Percentiles rank a stretch among this genome's conserved stretches.
phyloP scores from a whole-genome alignment of 2,888 invertebrate genomes.

The Lasioglossum lativentre region DNA sequence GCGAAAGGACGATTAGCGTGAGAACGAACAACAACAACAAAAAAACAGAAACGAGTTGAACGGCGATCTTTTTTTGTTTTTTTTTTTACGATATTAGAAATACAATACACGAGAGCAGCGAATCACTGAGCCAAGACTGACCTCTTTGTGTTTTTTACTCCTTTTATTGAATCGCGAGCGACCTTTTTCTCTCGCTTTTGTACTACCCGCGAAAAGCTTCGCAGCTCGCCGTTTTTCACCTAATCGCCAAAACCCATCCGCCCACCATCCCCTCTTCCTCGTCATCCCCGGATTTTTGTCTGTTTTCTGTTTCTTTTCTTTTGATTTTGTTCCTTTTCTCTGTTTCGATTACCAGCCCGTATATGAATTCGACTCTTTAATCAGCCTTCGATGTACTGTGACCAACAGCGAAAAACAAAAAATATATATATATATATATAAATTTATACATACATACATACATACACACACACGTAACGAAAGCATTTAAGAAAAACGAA shows the following conservation, averaged over 20 bases:
- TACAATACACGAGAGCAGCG: conserved; percentile 71
- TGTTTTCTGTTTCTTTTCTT: conserved; percentile 10
- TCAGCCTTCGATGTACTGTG: conserved; percentile 14
- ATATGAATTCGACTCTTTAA: conserved; percentile 7
- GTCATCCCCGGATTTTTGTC: conserved; percentile 2
- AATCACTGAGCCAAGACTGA: conserved; percentile 72
- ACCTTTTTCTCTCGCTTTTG: conserved; percentile 32
- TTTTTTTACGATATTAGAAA: conserved; percentile 67
- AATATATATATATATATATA: background rate
- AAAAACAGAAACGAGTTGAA: background rate
- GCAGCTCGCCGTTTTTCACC: background rate
- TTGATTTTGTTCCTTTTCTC: conserved; percentile 38
- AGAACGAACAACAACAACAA: background rate
- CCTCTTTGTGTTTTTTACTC: conserved; percentile 65
- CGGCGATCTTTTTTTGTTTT: conserved; percentile 15
- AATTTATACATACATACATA: background rate
- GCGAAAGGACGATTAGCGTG: conserved; percentile 27
- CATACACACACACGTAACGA: background rate
- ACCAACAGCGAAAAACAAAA: conserved; percentile 16
- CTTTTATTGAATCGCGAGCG: conserved; percentile 17
- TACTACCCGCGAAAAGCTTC: background rate
- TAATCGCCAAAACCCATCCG: conserved; percentile 2
- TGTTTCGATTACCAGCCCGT: conserved; percentile 17
- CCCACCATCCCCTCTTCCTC: background rate
- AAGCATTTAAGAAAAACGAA: conserved; percentile 17